Conservation (phyloP, 1,140 invertebrate genomes). For the Medauroidea extradentata region DNA sequence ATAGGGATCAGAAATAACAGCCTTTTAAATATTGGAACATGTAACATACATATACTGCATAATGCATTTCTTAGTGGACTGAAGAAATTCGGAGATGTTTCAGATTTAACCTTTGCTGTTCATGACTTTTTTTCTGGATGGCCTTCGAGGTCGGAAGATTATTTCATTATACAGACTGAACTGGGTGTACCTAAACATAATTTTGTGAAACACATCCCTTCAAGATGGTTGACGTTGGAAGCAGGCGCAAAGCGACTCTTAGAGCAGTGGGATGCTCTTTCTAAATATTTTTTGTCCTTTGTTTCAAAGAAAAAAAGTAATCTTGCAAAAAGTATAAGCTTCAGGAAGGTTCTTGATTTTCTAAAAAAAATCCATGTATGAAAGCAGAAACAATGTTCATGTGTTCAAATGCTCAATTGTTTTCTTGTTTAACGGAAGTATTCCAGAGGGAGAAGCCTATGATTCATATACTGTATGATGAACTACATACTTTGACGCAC, state of each 20-base stretch:
- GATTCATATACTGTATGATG: no score
- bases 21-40: no score
- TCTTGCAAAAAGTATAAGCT: no score
- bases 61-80: constrained; percentile 2
- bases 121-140: constrained; percentile 18
- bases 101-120: constrained; percentile 18
- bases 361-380: no score
- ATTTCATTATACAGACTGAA: neutral
- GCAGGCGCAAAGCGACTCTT: constrained; percentile 14
- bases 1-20: no score
- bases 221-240: constrained; percentile 3
- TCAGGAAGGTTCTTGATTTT: no score
- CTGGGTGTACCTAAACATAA: neutral
- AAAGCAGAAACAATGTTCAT: no score
- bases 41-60: constrained; percentile 11
- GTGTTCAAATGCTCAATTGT: no score
- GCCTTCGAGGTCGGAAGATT: constrained; percentile 3
- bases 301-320: no score
- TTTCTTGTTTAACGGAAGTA: no score
- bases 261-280: constrained; percentile 8
- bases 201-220: neutral
- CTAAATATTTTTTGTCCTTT: neutral
- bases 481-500: no score
- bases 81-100: constrained; percentile 1
- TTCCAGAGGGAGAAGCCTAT: no score